A percentile compares a stretch with the other conserved stretches of the same genome.
phyloP scores from a whole-genome alignment of 2,113 vertebrate species.

The Anas platyrhynchos region DNA sequence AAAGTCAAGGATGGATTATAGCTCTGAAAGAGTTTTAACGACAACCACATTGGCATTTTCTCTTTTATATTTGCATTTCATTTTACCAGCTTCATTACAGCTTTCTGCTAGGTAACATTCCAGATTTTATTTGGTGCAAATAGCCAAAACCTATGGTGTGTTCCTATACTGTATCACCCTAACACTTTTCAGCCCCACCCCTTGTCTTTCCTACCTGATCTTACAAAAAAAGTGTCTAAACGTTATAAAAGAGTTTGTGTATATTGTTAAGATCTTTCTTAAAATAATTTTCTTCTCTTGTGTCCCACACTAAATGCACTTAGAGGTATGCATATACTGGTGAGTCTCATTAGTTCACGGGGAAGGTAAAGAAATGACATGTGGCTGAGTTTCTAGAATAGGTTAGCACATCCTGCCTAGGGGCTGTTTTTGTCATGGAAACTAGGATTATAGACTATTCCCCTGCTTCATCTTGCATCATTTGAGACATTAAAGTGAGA shows the following conservation, averaged over 20 bases:
- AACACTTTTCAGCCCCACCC: background rate
- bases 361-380: background rate
- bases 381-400: slow-evolving; percentile 1
- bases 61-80: slow-evolving; percentile 46
- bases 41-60: slow-evolving; percentile 75
- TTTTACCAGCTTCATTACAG: slow-evolving; percentile 37
- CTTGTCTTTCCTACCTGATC: background rate
- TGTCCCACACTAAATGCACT: background rate
- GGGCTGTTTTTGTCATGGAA: background rate
- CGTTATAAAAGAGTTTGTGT: background rate
- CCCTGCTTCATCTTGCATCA: slow-evolving; percentile 12
- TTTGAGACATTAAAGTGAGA: slow-evolving; percentile 35
- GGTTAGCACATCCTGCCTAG: background rate
- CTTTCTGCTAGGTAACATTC: slow-evolving; percentile 11
- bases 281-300: background rate
- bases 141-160: background rate
- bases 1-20: slow-evolving; percentile 72
- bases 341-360: background rate
- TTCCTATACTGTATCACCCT: background rate
- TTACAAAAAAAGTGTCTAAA: background rate
- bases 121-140: slow-evolving; percentile 7
- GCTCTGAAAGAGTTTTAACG: slow-evolving; percentile 70
- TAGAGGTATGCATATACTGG: background rate
- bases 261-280: background rate
- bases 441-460: background rate